Evolutionary conservation across 2,113 vertebrate genomes (phyloP), one percentile per base, ranked within the genome.

Genomic region (Macrotus californicus): DNA sequence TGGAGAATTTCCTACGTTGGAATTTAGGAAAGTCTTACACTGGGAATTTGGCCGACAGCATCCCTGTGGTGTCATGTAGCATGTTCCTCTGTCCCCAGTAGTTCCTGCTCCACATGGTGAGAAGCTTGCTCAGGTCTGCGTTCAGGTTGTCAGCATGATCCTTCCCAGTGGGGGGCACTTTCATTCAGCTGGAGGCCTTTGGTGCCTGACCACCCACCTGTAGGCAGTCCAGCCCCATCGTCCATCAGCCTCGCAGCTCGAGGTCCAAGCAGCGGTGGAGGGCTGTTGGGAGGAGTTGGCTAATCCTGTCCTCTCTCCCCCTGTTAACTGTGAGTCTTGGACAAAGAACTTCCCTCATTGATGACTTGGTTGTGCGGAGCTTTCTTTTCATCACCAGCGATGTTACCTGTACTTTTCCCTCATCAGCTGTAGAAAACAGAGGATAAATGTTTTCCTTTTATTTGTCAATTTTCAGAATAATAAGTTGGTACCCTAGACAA

Each of bases 191-290:
- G 36, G 16, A 73, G 16, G 41, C 36, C 31, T 12, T 5, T 1
- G 1, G 7, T 7, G 7, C 43, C 43, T 56, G 21, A 2, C 39
- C 19, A 2, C 9, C 31, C 36, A 5, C 41, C 39, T 31, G 2
- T 21, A 10, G 24, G 24, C 6, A 4, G 29, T 9, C 2, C 11
- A 50, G 26, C 61, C 36, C 48, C 29, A 21, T 26, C 31, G 24
- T 72, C 22, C 26, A 11, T 3, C 2, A 7, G 26, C 46, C 52
- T 70, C 31, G 39, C 1, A 7, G 19, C 39, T n/a, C 0, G 0
- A 11, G 18, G 75, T 69, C 69, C 21, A 9, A 56, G 36, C 4
- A 36, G 50, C 69, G 1, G 0, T 7, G 9, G 34, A 34, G 9
- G 19, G 26, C 70, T 2, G 9, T 21, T 15, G 16, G 26, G 24